phyloP scores from a whole-genome alignment of 1,140 invertebrate genomes.

The Gonioctena quinquepunctata region DNA sequence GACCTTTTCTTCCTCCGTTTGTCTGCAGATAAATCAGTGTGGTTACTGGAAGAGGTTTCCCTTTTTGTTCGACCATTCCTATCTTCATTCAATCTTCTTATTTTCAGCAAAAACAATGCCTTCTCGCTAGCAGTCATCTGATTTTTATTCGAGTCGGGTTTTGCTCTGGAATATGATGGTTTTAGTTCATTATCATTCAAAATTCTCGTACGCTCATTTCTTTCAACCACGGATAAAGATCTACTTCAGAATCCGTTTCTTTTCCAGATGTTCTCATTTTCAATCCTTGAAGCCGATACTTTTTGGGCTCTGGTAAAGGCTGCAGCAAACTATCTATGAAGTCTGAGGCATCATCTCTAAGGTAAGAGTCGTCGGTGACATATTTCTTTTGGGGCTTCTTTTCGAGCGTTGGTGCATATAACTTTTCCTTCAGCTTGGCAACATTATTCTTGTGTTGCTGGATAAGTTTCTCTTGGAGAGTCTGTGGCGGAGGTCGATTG shows the following conservation, averaged over 20 bases:
- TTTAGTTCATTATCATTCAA: neutral
- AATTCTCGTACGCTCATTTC: neutral
- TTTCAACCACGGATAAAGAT: neutral
- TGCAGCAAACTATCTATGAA: neutral
- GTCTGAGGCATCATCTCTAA: neutral
- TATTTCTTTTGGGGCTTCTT: neutral
- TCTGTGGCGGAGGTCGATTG: slow-evolving; percentile 1
- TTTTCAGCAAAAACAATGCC: slow-evolving; percentile 21
- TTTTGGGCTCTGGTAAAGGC: neutral
- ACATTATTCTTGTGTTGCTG: slow-evolving; percentile 4
- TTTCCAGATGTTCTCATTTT: neutral
- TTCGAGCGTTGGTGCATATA: neutral
- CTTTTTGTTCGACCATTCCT: slow-evolving; percentile 23
- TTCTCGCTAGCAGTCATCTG: slow-evolving; percentile 11
- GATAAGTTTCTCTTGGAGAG: neutral
- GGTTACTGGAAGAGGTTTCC: neutral
- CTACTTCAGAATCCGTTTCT: neutral
- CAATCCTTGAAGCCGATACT: neutral
- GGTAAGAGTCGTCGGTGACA: neutral
- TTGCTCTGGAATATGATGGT: neutral
- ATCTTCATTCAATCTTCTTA: slow-evolving; percentile 27
- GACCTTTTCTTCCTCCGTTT: slow-evolving; percentile 16
- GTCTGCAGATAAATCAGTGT: neutral
- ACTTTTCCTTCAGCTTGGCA: neutral
- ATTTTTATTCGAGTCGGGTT: neutral